A percentile compares a stretch with the other conserved stretches of the same genome.
These are phyloP conservation scores for Hymenopus coronatus DNA, from an alignment of 2,888 invertebrate genomes.

Conservation along the genomic window DNA sequence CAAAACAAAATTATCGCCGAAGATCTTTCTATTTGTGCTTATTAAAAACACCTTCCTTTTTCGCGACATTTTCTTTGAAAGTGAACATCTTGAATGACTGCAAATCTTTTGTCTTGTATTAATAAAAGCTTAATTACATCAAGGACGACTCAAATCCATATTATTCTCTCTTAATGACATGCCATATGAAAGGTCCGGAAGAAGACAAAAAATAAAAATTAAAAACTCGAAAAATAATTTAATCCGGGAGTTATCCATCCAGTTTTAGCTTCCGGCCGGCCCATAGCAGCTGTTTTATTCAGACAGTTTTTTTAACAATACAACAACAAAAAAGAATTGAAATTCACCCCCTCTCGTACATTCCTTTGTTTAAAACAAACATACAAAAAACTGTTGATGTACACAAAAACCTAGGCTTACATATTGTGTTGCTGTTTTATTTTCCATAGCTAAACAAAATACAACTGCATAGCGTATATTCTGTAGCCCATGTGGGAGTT, in stretches of 20 bases:
- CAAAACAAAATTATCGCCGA: too few species aligned
- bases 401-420: background rate
- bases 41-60: too few species aligned
- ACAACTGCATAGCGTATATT: background rate
- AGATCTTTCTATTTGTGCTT: too few species aligned
- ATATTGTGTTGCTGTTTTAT: background rate
- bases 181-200: too few species aligned
- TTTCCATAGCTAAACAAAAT: background rate
- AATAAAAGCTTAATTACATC: too few species aligned
- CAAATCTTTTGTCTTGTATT: too few species aligned
- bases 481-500: too few species aligned
- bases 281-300: background rate
- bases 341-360: background rate
- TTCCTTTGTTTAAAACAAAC: background rate
- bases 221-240: background rate
- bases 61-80: too few species aligned
- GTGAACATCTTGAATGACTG: too few species aligned
- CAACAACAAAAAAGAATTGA: background rate
- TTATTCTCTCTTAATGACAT: too few species aligned
- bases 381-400: background rate
- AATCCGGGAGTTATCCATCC: background rate
- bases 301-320: background rate
- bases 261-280: background rate
- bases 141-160: too few species aligned
- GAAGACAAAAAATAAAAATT: background rate